A percentile compares a stretch with the other conserved stretches of the same genome.
Conservation (phyloP, 2,888 invertebrate species). For the Tupiocoris notatus region DNA sequence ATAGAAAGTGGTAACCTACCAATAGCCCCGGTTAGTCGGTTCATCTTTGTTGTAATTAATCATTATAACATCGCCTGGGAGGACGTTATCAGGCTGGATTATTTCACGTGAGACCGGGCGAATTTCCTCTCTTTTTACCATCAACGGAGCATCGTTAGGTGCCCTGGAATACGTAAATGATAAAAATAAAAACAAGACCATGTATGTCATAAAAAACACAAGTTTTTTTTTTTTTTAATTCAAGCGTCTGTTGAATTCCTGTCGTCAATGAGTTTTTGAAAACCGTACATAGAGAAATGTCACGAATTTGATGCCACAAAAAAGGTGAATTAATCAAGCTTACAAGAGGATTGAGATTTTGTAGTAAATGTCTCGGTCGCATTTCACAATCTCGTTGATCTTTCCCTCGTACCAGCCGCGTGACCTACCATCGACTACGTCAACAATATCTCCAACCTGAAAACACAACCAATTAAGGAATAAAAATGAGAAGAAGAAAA, state of each 20-base stretch:
- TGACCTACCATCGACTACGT: constrained; percentile 53
- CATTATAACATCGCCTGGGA: constrained; percentile 65
- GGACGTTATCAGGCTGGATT: constrained; percentile 59
- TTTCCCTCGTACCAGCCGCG: constrained; percentile 53
- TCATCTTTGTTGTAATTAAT: constrained; percentile 73
- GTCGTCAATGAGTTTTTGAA: too few relatives aligned
- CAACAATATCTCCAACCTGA: constrained; percentile 52
- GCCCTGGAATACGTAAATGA: too few relatives aligned
- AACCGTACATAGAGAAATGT: too few relatives aligned
- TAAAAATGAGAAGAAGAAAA: not conserved
- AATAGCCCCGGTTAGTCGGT: constrained; percentile 66
- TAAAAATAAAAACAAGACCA: too few relatives aligned
- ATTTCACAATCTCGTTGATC: constrained; percentile 45
- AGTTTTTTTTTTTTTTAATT: too few relatives aligned
- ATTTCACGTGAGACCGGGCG: constrained; percentile 66
- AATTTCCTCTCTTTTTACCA: constrained; percentile 55
- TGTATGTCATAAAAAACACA: too few relatives aligned
- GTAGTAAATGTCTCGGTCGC: constrained; percentile 55
- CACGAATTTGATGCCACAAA: too few relatives aligned
- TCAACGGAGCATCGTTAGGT: constrained; percentile 43
- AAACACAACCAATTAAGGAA: not conserved
- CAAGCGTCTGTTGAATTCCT: too few relatives aligned
- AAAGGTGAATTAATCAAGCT: too few relatives aligned
- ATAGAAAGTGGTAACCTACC: constrained; percentile 56
- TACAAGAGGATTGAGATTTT: constrained; percentile 49